These are phyloP conservation scores for Spinus pinus DNA, from an alignment of 2,797 vertebrate species.

Conservation along the genomic window DNA sequence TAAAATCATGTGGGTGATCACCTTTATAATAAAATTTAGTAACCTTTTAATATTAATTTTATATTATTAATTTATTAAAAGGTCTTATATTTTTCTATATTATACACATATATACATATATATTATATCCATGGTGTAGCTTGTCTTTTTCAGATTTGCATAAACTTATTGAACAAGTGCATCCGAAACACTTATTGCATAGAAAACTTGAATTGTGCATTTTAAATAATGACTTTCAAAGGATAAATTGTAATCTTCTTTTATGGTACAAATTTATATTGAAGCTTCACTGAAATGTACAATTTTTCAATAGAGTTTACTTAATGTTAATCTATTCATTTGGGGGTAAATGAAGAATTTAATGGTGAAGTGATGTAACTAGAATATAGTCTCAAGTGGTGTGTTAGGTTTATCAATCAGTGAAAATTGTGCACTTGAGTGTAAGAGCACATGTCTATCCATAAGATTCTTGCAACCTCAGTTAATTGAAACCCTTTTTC, in stretches of 20 bases:
- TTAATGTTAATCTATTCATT: constrained; percentile 66
- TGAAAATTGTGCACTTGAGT: constrained; percentile 68
- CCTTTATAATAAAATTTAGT: neutral
- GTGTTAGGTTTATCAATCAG: constrained; percentile 70
- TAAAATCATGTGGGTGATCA: neutral
- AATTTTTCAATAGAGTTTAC: constrained; percentile 45
- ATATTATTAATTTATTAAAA: neutral
- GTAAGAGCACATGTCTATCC: constrained; percentile 42
- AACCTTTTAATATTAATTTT: neutral
- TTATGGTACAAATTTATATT: constrained; percentile 47
- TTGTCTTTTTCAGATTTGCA: neutral
- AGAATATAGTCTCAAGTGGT: constrained; percentile 64
- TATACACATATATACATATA: neutral
- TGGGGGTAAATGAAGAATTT: constrained; percentile 64
- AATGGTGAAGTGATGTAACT: constrained; percentile 48
- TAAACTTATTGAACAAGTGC: neutral
- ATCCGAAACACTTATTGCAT: neutral
- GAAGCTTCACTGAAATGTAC: constrained; percentile 46
- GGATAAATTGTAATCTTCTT: constrained; percentile 39
- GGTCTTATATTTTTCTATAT: neutral
- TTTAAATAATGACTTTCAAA: constrained; percentile 42
- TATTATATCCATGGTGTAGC: neutral
- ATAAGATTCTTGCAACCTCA: constrained; percentile 50
- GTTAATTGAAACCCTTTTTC: constrained; percentile 55
- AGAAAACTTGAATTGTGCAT: neutral